phyloP scores from a whole-genome alignment of 2,113 vertebrate species.

The Natator depressus region DNA sequence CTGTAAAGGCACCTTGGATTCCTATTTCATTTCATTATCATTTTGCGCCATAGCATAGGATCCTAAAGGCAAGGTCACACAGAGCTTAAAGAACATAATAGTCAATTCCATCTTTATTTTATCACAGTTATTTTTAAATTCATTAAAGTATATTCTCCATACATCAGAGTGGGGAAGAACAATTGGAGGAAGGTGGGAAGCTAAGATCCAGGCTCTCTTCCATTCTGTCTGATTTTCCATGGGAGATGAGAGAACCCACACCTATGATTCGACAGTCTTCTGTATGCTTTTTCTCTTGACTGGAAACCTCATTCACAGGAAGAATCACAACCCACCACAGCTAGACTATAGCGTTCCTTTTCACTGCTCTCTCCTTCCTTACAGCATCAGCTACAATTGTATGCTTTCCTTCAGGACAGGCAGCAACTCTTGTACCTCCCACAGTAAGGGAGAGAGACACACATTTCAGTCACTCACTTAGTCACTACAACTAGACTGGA shows the following conservation, averaged over 20 bases:
- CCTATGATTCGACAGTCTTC: rapidly evolving
- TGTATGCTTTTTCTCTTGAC: rapidly evolving
- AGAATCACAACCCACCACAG: neutral
- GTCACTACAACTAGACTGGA: neutral
- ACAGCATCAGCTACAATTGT: neutral
- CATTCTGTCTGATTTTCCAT: neutral
- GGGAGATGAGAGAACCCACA: neutral
- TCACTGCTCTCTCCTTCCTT: rapidly evolving
- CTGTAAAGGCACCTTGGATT: rapidly evolving
- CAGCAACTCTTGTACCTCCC: rapidly evolving
- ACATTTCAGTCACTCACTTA: rapidly evolving
- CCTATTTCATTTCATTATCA: neutral
- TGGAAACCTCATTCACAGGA: rapidly evolving
- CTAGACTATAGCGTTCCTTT: no score
- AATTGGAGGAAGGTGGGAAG: neutral
- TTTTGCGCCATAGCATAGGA: neutral
- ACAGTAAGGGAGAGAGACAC: neutral
- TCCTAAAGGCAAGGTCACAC: neutral
- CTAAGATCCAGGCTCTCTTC: neutral
- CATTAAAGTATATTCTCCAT: neutral
- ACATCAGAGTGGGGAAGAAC: neutral
- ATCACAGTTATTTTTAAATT: neutral
- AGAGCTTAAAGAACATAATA: neutral
- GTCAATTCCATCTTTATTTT: neutral
- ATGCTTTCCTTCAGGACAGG: neutral